Base-by-base conservation (phyloP, 1,140 invertebrate species). In the Hylyphantes graminicola region DNA sequence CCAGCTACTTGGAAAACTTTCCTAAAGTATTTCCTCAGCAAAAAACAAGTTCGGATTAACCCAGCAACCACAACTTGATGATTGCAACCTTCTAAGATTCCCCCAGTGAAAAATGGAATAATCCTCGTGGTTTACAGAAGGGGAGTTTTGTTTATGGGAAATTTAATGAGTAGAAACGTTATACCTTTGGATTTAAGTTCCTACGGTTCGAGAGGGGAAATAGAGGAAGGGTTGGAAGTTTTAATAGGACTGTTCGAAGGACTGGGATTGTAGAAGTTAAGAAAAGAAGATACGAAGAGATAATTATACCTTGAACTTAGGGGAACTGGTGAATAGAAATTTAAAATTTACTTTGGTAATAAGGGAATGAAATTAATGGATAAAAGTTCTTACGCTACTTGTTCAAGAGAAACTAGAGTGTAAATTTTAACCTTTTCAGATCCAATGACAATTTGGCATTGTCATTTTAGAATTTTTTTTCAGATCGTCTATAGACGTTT, bases 81-180 rank as follows among this genome's bases (percentile, higher is more conserved):
- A 63, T 50, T 63, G 57, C n/a, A 63, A 17, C 15, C 57, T 48
- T 35, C 10, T 51, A 63, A 63, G 15, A 21, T 63, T 63, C 57
- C 55, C 21, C 50, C 67, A 53, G 21, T 67, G 76, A 76, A 59
- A 50, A 76, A 76, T 76, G 35, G 74, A 61, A 76, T 76, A 61
- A 76, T 76, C 74, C 74, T 63, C 51, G 5, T 48, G 5, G 35
- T 63, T 63, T 48, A 35, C 57, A 48, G 12, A 76, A 35, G 17
- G 8, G 13, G 55, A 72, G 19, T 73, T 81, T 81, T 81, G 35
- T 81, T 73, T 81, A 63, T 68, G 35, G n/a, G 12, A 64, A 73
- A 63, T 81, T 73, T 81, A 81, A 81, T 81, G 79, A 81, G 67
- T 73, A 81, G 79, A 35, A 73, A 73, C 57, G 73, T 81, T 81